A percentile compares a stretch with the other conserved stretches of the same genome.
Evolutionary conservation across 2,113 vertebrate species (phyloP).

Genomic region (Malaclemys terrapin): DNA sequence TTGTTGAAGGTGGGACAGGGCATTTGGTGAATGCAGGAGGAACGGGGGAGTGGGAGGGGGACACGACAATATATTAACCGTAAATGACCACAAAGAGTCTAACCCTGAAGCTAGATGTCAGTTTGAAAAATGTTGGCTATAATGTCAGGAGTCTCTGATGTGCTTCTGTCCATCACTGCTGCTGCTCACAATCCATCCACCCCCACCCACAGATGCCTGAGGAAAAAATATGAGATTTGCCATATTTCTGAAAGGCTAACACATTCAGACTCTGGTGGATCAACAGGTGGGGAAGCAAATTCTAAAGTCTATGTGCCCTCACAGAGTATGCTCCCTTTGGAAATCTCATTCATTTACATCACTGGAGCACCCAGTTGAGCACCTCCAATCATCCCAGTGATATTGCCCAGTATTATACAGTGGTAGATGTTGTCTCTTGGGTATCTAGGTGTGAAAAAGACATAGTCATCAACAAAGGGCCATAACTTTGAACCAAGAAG

Average conservation of each 20-base stretch:
- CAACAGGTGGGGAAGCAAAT: background rate
- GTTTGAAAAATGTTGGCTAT: conserved; percentile 18
- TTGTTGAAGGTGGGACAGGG: fast-evolving
- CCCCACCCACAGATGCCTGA: background rate
- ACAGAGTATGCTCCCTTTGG: background rate
- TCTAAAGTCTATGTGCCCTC: background rate
- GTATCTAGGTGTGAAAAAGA: background rate
- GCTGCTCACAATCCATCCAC: background rate
- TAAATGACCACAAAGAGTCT: background rate
- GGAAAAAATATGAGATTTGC: background rate
- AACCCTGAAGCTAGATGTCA: background rate
- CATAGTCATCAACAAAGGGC: background rate
- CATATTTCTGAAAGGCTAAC: background rate
- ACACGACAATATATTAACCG: background rate
- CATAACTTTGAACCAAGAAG: background rate
- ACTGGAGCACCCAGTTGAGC: background rate
- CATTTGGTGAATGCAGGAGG: background rate
- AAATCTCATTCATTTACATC: background rate
- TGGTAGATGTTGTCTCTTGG: background rate
- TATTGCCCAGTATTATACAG: background rate
- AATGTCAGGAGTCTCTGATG: conserved; percentile 4
- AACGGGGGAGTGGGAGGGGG: fast-evolving
- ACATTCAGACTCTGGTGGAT: background rate
- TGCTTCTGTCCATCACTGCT: conserved; percentile 1
- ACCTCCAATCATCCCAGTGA: background rate